phyloP scores from a whole-genome alignment of 2,888 invertebrate genomes.

The Onchidella celtica region DNA sequence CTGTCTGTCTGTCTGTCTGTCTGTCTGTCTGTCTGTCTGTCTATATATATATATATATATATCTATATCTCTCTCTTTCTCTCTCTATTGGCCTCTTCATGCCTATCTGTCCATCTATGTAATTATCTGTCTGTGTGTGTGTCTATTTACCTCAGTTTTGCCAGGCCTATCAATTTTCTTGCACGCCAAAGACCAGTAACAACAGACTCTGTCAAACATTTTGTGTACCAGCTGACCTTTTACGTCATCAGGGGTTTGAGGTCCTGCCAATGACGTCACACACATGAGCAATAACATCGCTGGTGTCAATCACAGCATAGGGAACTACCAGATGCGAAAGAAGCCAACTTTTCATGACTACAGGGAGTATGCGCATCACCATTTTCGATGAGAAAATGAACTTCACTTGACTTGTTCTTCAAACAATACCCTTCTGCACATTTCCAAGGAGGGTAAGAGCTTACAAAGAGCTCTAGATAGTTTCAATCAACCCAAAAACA shows the following conservation, averaged over 20 bases:
- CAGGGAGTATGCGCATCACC: no score
- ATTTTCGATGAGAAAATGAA: no score
- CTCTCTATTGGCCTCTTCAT: not conserved
- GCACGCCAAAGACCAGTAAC: constrained; percentile 26
- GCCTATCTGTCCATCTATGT: not conserved
- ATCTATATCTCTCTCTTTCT: not conserved
- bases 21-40: not conserved
- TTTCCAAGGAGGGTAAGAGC: no score
- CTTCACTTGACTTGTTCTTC: no score
- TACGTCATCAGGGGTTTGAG: constrained; percentile 5
- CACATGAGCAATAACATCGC: no score
- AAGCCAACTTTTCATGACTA: no score
- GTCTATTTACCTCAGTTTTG: not conserved
- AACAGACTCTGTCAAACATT: constrained; percentile 22
- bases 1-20: not conserved
- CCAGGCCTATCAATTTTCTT: not conserved
- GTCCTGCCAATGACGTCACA: not conserved
- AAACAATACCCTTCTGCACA: no score
- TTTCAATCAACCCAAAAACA: no score
- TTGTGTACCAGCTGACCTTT: constrained; percentile 8
- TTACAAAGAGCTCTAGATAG: no score
- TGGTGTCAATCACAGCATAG: no score
- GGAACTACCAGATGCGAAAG: no score
- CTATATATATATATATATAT: not conserved
- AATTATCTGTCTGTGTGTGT: not conserved